phyloP scores from a whole-genome alignment of 2,113 vertebrate species.

The Tragelaphus scriptus region DNA sequence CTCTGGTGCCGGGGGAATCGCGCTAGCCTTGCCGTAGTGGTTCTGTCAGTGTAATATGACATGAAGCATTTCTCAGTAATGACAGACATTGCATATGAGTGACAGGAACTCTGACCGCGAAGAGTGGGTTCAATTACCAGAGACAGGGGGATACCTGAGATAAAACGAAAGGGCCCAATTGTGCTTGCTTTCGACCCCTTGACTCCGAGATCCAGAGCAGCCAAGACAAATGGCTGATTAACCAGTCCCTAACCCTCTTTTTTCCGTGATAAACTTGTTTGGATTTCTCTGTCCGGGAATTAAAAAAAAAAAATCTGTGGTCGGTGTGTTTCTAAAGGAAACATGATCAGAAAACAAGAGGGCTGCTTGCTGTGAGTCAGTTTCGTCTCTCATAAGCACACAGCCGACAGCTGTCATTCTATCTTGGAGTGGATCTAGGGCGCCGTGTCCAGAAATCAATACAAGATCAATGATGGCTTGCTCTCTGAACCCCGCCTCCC shows the following conservation, averaged over 20 bases:
- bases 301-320: slow-evolving; percentile 69
- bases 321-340: slow-evolving; percentile 79
- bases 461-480: slow-evolving; percentile 84
- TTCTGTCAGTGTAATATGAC: slow-evolving; percentile 82
- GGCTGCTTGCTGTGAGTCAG: slow-evolving; percentile 57
- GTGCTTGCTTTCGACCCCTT: slow-evolving; percentile 79
- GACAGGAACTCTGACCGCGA: slow-evolving; percentile 83
- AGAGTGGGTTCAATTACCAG: slow-evolving; percentile 84
- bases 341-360: slow-evolving; percentile 78
- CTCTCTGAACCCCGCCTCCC: slow-evolving; percentile 80
- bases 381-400: slow-evolving; percentile 74
- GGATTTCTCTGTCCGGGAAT: slow-evolving; percentile 73
- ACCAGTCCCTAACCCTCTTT: slow-evolving; percentile 70
- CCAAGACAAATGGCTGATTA: slow-evolving; percentile 81
- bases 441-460: slow-evolving; percentile 85
- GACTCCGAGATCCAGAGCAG: slow-evolving; percentile 73
- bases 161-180: slow-evolving; percentile 81
- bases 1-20: slow-evolving; percentile 72
- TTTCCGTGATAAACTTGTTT: slow-evolving; percentile 81
- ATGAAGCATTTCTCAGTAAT: slow-evolving; percentile 83
- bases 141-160: slow-evolving; percentile 81
- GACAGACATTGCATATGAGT: slow-evolving; percentile 84
- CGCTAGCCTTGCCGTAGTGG: slow-evolving; percentile 66
- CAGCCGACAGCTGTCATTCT: slow-evolving; percentile 79
- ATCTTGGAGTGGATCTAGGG: slow-evolving; percentile 82